Percentiles rank a stretch among this genome's conserved stretches.
These are phyloP conservation scores for Epirrhoe alternata DNA, from an alignment of 2,888 invertebrate genomes.

Conservation along the genomic window DNA sequence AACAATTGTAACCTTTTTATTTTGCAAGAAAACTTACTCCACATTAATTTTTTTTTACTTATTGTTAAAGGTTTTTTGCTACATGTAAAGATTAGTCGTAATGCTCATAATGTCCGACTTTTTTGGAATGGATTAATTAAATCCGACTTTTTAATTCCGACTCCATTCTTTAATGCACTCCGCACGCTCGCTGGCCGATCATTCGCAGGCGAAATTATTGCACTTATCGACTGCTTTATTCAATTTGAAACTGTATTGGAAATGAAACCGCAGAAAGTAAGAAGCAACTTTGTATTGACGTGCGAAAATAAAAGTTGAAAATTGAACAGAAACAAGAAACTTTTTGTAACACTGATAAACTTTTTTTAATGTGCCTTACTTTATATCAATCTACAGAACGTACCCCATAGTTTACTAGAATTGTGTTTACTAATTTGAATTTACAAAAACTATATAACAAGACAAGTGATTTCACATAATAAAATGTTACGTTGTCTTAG, in stretches of 20 bases:
- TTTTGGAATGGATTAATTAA: neutral
- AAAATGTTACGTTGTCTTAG: too few species aligned
- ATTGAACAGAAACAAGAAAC: neutral
- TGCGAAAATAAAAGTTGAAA: constrained; percentile 6
- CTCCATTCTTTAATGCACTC: constrained; percentile 14
- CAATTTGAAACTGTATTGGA: constrained; percentile 42
- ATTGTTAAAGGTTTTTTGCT: too few species aligned
- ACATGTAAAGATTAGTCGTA: neutral
- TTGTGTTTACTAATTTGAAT: too few species aligned
- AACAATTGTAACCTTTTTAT: too few species aligned
- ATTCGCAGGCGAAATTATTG: constrained; percentile 51
- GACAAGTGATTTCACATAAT: too few species aligned
- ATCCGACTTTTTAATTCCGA: neutral
- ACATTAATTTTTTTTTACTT: too few species aligned
- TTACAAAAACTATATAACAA: too few species aligned
- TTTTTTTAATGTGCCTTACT: neutral
- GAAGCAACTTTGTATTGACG: constrained; percentile 15
- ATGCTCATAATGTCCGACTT: constrained; percentile 3
- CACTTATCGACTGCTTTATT: constrained; percentile 43
- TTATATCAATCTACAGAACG: too few species aligned
- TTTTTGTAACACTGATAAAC: neutral
- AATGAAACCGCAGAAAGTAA: constrained; percentile 36
- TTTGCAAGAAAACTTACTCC: too few species aligned
- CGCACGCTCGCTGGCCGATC: constrained; percentile 62
- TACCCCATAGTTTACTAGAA: too few species aligned